Percentiles rank a stretch among this genome's conserved stretches.
phyloP scores from a whole-genome alignment of 2,888 invertebrate genomes.

The Meta bourneti region DNA sequence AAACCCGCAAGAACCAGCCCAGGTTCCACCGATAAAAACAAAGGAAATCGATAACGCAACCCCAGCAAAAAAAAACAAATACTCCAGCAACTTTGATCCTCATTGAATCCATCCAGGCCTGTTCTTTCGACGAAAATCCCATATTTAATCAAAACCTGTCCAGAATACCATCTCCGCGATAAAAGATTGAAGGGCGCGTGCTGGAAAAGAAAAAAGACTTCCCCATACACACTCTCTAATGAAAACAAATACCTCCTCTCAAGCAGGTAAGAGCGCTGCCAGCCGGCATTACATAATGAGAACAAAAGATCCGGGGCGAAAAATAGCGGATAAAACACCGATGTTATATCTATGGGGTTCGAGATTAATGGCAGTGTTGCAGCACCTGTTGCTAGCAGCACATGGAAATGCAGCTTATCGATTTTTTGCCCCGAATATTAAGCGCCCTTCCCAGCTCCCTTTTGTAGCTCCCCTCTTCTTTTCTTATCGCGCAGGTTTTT shows the following conservation, averaged over 20 bases:
- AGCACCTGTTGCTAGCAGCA: conserved; percentile 44
- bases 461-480: neutral
- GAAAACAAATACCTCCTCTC: conserved; percentile 56
- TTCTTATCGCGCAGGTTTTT: neutral
- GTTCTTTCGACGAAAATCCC: conserved; percentile 26
- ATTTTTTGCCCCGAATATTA: conserved; percentile 52
- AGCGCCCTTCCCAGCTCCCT: conserved; percentile 16
- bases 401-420: conserved; percentile 52
- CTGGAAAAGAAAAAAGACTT: neutral
- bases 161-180: conserved; percentile 24
- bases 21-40: neutral
- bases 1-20: neutral
- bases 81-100: neutral
- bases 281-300: conserved; percentile 31
- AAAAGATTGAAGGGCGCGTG: neutral
- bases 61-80: neutral
- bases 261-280: conserved; percentile 10
- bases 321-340: neutral
- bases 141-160: conserved; percentile 56
- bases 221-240: conserved; percentile 19
- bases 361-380: conserved; percentile 33
- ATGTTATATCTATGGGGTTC: neutral
- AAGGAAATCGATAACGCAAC: conserved; percentile 3
- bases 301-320: conserved; percentile 38
- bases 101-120: neutral